phyloP scores from a whole-genome alignment of 2,888 invertebrate genomes.

The Euplagia quadripunctaria region DNA sequence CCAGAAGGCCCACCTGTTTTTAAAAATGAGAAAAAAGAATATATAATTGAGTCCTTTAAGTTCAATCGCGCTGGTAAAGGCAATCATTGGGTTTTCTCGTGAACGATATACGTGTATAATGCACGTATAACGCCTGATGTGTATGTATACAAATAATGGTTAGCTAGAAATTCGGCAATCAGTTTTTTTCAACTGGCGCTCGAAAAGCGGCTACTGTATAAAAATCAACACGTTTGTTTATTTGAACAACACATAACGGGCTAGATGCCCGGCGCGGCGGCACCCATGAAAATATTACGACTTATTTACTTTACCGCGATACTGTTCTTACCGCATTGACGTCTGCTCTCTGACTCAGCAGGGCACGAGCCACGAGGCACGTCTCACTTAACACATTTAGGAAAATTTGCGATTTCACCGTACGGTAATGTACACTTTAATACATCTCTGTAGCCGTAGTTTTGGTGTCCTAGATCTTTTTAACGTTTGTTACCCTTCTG shows the following conservation, averaged over 20 bases:
- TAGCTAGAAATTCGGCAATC: conserved; percentile 67
- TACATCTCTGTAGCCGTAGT: not conserved
- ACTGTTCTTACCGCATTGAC: conserved; percentile 76
- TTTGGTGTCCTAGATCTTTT: not conserved
- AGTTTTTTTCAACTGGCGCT: conserved; percentile 60
- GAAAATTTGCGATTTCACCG: conserved; percentile 41
- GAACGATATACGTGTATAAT: conserved; percentile 34
- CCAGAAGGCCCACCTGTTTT: not conserved
- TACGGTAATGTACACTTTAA: conserved; percentile 15
- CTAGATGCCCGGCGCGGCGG: conserved; percentile 77
- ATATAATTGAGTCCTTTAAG: not conserved
- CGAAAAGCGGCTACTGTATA: conserved; percentile 77
- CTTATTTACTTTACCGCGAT: conserved; percentile 82
- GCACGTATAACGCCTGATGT: conserved; percentile 34
- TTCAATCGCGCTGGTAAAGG: not conserved
- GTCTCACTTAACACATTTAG: conserved; percentile 52
- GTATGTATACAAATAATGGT: conserved; percentile 54
- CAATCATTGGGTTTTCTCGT: not conserved
- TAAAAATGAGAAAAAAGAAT: not conserved
- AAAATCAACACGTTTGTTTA: conserved; percentile 84
- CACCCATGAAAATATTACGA: conserved; percentile 85
- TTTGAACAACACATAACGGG: conserved; percentile 79
- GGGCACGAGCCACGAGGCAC: conserved; percentile 59
- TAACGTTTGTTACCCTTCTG: not conserved
- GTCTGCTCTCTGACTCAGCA: conserved; percentile 69